Conservation (phyloP, 1,140 invertebrate genomes). For the Diorhabda sublineata region DNA sequence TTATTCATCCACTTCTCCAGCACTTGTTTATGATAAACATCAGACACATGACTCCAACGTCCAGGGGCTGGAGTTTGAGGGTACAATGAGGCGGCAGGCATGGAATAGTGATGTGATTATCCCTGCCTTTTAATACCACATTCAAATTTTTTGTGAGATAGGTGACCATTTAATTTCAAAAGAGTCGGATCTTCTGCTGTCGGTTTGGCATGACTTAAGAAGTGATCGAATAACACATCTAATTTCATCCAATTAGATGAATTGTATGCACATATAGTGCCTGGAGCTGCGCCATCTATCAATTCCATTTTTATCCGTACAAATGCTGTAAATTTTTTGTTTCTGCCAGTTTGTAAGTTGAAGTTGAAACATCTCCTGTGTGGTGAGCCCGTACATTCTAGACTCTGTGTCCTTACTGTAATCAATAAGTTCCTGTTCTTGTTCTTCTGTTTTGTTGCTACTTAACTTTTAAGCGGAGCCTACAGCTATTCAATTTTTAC, state of each 20-base stretch:
- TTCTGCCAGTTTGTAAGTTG: neutral
- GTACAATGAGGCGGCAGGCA: slow-evolving; percentile 16
- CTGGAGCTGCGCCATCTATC: slow-evolving; percentile 34
- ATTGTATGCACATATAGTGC: slow-evolving; percentile 34
- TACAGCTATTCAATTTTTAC: neutral
- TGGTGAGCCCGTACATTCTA: slow-evolving; percentile 10
- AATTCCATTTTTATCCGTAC: slow-evolving; percentile 30
- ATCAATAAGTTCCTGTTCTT: too few species aligned
- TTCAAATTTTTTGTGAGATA: slow-evolving; percentile 37
- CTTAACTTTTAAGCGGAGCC: neutral
- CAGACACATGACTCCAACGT: slow-evolving; percentile 14
- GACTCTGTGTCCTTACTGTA: neutral
- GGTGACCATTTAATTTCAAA: slow-evolving; percentile 39
- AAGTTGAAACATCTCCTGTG: neutral
- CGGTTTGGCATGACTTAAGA: slow-evolving; percentile 32
- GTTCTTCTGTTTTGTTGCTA: neutral
- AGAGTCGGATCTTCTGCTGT: slow-evolving; percentile 33
- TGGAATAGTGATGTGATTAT: slow-evolving; percentile 27
- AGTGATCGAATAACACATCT: slow-evolving; percentile 41
- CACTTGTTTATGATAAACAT: slow-evolving; percentile 4
- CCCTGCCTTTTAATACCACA: slow-evolving; percentile 28
- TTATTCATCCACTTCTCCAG: slow-evolving; percentile 7
- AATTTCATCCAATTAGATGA: slow-evolving; percentile 41
- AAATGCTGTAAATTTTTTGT: too few species aligned
- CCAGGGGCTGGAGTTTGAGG: slow-evolving; percentile 15